Evolutionary conservation across 2,797 vertebrate species (phyloP).

Genomic region (Parauchenoglanis ngamensis): DNA sequence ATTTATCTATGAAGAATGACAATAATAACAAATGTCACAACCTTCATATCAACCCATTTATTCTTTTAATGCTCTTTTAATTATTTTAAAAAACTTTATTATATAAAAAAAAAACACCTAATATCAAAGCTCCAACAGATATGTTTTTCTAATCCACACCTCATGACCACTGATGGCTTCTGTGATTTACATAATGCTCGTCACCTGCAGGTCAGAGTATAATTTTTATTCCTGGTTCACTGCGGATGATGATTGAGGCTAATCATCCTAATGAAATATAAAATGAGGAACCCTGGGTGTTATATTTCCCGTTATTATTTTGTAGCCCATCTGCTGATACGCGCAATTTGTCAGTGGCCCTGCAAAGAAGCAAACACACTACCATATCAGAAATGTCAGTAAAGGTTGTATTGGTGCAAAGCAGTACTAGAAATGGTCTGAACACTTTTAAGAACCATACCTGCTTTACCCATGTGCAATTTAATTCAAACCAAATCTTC

Average conservation of each 20-base stretch:
- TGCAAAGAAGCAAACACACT: background rate
- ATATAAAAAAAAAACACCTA: background rate
- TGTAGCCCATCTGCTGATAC: background rate
- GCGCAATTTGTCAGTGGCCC: background rate
- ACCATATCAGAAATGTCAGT: too few species aligned
- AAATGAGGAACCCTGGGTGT: conserved; percentile 29
- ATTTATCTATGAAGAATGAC: background rate
- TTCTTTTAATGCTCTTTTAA: background rate
- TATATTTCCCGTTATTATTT: conserved; percentile 15
- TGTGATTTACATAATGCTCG: conserved; percentile 43
- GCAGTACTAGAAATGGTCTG: background rate
- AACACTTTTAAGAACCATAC: background rate
- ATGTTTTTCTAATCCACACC: conserved; percentile 25
- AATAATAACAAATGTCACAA: background rate
- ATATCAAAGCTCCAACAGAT: conserved; percentile 16
- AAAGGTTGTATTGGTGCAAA: background rate
- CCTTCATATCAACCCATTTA: background rate
- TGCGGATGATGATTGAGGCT: conserved; percentile 24
- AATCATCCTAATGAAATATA: conserved; percentile 46
- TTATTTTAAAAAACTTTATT: too few species aligned
- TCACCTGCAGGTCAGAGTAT: conserved; percentile 39
- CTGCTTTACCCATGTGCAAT: background rate
- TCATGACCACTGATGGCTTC: conserved; percentile 4
- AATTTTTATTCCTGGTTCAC: conserved; percentile 22
- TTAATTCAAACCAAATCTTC: background rate